A percentile compares a stretch with the other conserved stretches of the same genome.
Evolutionary conservation across 92 coral and sea anemone genomes (phyloP).

Genomic region (Paramuricea clavata): DNA sequence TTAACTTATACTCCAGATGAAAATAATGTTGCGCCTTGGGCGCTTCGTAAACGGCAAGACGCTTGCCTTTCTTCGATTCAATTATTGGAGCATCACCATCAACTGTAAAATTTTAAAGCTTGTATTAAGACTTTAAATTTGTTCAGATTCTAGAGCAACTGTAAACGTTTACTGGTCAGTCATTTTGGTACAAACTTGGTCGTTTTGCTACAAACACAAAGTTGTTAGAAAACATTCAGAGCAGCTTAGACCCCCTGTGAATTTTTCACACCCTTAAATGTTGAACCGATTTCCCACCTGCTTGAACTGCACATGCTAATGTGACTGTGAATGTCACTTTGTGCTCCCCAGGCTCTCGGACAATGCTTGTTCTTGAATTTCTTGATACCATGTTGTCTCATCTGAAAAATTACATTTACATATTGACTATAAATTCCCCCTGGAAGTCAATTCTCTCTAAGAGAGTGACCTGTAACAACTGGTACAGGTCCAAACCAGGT

Average conservation of each 20-base stretch:
- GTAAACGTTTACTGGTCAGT: not conserved
- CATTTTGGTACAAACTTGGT: not conserved
- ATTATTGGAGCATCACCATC: conserved; percentile 74
- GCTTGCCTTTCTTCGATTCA: conserved; percentile 40
- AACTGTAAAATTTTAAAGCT: conserved; percentile 55
- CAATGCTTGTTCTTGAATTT: conserved; percentile 42
- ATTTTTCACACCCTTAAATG: too few species aligned
- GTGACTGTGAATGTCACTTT: conserved; percentile 92
- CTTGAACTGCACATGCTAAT: conserved; percentile 83
- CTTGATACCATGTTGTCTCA: conserved; percentile 49
- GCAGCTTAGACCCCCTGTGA: not conserved
- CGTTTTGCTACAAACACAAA: too few species aligned
- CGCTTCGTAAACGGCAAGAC: conserved; percentile 76
- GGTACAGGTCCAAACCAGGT: too few species aligned
- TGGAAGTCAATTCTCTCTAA: too few species aligned
- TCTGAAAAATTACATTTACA: not conserved
- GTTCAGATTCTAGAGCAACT: not conserved
- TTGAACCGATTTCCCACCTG: conserved; percentile 66
- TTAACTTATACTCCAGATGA: conserved; percentile 88
- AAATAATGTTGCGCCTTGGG: conserved; percentile 94
- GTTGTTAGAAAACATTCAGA: not conserved
- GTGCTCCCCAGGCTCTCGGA: conserved; percentile 79
- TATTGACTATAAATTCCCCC: not conserved
- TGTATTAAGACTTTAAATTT: too few species aligned
- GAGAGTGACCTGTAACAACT: too few species aligned